A percentile compares a stretch with the other conserved stretches of the same genome.
Evolutionary conservation across 2,113 vertebrate genomes (phyloP).

Genomic region (Megaptera novaeangliae): DNA sequence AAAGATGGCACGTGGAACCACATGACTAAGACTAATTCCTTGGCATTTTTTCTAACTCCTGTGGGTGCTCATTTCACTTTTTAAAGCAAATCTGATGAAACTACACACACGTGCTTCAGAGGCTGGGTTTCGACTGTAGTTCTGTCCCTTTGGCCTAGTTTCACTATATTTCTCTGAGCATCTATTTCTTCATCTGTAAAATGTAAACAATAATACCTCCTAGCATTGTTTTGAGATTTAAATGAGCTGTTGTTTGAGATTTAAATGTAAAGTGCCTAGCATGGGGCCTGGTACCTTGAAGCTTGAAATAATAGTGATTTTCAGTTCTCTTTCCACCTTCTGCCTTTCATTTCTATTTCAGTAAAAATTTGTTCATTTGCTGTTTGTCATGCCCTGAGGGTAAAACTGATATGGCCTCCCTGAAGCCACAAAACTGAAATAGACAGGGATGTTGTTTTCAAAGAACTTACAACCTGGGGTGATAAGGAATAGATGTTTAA

Average conservation of each 20-base stretch:
- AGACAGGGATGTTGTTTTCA: not conserved
- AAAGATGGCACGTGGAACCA: not conserved
- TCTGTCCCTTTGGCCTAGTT: no score
- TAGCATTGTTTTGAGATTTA: not conserved
- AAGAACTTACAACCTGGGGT: not conserved
- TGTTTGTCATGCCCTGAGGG: not conserved
- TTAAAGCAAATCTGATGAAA: not conserved
- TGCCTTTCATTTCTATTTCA: not conserved
- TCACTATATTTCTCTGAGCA: not conserved
- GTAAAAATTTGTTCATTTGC: not conserved
- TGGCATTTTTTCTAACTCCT: fast-evolving
- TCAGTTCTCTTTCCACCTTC: not conserved
- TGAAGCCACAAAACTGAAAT: not conserved
- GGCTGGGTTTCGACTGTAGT: fast-evolving
- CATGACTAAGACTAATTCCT: not conserved
- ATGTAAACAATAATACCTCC: not conserved
- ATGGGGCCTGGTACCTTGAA: not conserved
- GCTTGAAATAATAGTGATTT: not conserved
- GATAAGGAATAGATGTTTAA: not conserved
- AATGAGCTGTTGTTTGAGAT: not conserved
- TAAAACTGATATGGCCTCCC: not conserved
- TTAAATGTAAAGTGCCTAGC: not conserved
- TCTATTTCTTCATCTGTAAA: not conserved
- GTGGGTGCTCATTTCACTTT: not conserved
- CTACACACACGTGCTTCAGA: fast-evolving